These are phyloP conservation scores for Cataglyphis livida DNA, from an alignment of 2,888 invertebrate genomes.

Conservation along the genomic window DNA sequence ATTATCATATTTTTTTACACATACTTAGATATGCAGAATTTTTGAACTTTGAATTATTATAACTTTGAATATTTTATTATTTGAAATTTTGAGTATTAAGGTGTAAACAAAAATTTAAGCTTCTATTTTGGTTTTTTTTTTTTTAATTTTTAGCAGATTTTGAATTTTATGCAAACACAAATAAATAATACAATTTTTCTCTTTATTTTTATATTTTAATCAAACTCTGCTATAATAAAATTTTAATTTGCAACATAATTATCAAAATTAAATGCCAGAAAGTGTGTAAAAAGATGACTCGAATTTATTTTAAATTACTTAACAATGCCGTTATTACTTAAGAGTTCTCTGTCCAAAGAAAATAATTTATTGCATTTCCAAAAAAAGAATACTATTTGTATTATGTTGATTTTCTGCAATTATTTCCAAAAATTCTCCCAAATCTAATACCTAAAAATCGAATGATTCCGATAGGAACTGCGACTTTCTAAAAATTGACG, in stretches of 20 bases:
- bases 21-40: conserved; percentile 7
- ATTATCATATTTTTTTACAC: conserved; percentile 27
- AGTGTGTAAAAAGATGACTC: background rate
- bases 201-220: background rate
- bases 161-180: background rate
- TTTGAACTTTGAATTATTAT: background rate
- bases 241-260: background rate
- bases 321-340: background rate
- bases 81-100: background rate
- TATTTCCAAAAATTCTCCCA: conserved; percentile 10
- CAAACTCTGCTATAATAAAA: background rate
- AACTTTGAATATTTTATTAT: background rate
- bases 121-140: background rate
- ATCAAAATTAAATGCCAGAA: background rate
- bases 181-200: background rate
- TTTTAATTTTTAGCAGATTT: background rate
- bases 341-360: background rate
- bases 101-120: background rate
- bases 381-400: background rate
- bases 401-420: conserved; percentile 11
- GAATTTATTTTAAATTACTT: background rate
- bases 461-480: conserved; percentile 8
- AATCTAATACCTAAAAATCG: conserved; percentile 5
- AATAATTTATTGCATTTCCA: background rate
- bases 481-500: conserved; percentile 33